Conservation (phyloP, 2,888 invertebrate species). For the Eupithecia subfuscata region DNA sequence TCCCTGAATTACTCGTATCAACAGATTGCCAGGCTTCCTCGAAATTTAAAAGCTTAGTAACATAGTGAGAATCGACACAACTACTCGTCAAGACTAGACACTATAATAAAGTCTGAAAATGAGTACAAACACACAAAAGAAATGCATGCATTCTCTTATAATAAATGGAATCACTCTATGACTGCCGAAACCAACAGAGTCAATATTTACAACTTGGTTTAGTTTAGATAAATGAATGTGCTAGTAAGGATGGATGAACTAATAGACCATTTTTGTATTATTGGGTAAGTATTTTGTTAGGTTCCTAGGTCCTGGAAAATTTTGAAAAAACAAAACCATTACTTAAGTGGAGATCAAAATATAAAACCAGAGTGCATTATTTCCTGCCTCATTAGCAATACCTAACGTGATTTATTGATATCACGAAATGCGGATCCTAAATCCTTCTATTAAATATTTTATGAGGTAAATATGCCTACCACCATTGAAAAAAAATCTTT, state of each 20-base stretch:
- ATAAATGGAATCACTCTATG: constrained; percentile 82
- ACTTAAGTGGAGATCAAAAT: constrained; percentile 51
- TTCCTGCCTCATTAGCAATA: constrained; percentile 5
- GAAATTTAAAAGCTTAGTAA: constrained; percentile 70
- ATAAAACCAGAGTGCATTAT: constrained; percentile 25
- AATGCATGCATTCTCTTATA: constrained; percentile 83
- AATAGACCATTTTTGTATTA: not conserved
- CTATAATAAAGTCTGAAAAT: constrained; percentile 74
- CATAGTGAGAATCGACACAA: constrained; percentile 75
- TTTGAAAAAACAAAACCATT: not conserved
- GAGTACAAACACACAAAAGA: constrained; percentile 81
- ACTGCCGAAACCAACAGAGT: constrained; percentile 71
- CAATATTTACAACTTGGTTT: constrained; percentile 70
- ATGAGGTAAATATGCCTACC: constrained; percentile 43
- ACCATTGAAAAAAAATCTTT: constrained; percentile 72
- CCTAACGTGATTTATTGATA: constrained; percentile 6
- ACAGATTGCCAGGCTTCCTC: constrained; percentile 70
- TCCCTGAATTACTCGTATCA: constrained; percentile 11
- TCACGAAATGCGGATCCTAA: constrained; percentile 53
- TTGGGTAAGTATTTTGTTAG: not conserved
- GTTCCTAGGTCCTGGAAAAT: not conserved
- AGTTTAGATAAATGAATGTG: constrained; percentile 23
- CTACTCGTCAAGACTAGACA: constrained; percentile 80
- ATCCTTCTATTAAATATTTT: constrained; percentile 51
- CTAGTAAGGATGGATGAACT: constrained; percentile 10